Conservation (phyloP, 2,797 vertebrate genomes). For the Astyanax mexicanus region DNA sequence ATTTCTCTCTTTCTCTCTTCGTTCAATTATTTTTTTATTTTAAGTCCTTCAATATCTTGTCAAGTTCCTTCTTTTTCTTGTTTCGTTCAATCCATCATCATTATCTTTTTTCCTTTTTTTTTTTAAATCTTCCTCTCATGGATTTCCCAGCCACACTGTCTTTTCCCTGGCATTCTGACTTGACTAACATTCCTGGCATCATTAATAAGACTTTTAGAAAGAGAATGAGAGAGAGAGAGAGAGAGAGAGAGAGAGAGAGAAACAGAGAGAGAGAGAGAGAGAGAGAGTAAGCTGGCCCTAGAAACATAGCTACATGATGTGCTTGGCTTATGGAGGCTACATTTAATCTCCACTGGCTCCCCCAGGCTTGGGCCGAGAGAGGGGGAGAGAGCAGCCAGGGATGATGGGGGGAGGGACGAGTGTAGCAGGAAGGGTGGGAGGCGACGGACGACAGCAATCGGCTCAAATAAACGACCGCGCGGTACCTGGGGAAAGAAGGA, state of each 20-base stretch:
- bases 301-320: slow-evolving; percentile 90
- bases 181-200: slow-evolving; percentile 57
- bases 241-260: slow-evolving; percentile 43
- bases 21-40: slow-evolving; percentile 36
- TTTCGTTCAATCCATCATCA: not conserved
- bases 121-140: slow-evolving; percentile 3
- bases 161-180: slow-evolving; percentile 42
- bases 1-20: slow-evolving; percentile 38
- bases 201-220: slow-evolving; percentile 62
- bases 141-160: slow-evolving; percentile 25
- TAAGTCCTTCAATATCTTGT: slow-evolving; percentile 29
- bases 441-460: slow-evolving; percentile 84
- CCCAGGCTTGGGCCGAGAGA: slow-evolving; percentile 86
- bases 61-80: slow-evolving; percentile 63
- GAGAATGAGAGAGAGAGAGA: slow-evolving; percentile 42
- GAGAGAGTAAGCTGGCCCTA: slow-evolving; percentile 66
- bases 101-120: not conserved
- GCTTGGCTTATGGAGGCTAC: slow-evolving; percentile 94
- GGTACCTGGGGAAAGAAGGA: slow-evolving; percentile 47
- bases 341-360: slow-evolving; percentile 95
- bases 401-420: slow-evolving; percentile 77
- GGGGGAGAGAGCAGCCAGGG: slow-evolving; percentile 64
- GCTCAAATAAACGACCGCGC: slow-evolving; percentile 88
- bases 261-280: slow-evolving; percentile 52
- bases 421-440: slow-evolving; percentile 79